These are phyloP conservation scores for Acronicta aceris DNA, from an alignment of 2,888 invertebrate genomes.

Conservation along the genomic window DNA sequence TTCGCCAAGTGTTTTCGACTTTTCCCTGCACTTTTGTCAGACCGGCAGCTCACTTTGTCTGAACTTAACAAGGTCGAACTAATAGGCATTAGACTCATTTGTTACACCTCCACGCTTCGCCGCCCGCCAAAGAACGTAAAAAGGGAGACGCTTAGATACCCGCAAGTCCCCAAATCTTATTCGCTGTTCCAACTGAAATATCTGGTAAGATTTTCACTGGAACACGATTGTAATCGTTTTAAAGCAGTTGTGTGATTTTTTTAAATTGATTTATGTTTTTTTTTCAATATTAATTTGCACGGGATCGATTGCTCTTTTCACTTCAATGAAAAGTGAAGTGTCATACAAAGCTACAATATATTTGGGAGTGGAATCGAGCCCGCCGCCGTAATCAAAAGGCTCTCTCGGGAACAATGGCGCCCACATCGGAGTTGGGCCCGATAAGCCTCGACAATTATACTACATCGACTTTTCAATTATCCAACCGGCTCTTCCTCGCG, in stretches of 20 bases:
- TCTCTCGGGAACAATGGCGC: slow-evolving; percentile 88
- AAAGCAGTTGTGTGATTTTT: not conserved
- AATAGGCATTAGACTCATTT: slow-evolving; percentile 85
- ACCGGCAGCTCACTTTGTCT: slow-evolving; percentile 78
- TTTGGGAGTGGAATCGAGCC: slow-evolving; percentile 79
- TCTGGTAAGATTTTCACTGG: slow-evolving; percentile 49
- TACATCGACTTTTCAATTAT: slow-evolving; percentile 90
- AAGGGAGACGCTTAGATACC: slow-evolving; percentile 73
- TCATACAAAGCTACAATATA: slow-evolving; percentile 87
- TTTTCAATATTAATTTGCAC: slow-evolving; percentile 60
- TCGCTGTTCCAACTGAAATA: slow-evolving; percentile 57
- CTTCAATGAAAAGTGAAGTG: slow-evolving; percentile 84
- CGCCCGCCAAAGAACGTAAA: slow-evolving; percentile 79
- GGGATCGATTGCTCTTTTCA: slow-evolving; percentile 77
- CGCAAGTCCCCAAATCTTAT: slow-evolving; percentile 70
- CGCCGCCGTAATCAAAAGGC: slow-evolving; percentile 87
- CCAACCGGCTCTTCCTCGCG: slow-evolving; percentile 82
- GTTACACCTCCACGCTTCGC: slow-evolving; percentile 83
- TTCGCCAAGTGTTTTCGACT: slow-evolving; percentile 65
- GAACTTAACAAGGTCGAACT: slow-evolving; percentile 85
- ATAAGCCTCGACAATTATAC: slow-evolving; percentile 89
- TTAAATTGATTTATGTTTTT: slow-evolving; percentile 44
- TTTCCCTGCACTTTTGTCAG: slow-evolving; percentile 73
- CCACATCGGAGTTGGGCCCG: slow-evolving; percentile 86
- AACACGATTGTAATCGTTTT: slow-evolving; percentile 48